Conservation (phyloP, 1,140 invertebrate species). For the Hyposmocoma kahamanoa region DNA sequence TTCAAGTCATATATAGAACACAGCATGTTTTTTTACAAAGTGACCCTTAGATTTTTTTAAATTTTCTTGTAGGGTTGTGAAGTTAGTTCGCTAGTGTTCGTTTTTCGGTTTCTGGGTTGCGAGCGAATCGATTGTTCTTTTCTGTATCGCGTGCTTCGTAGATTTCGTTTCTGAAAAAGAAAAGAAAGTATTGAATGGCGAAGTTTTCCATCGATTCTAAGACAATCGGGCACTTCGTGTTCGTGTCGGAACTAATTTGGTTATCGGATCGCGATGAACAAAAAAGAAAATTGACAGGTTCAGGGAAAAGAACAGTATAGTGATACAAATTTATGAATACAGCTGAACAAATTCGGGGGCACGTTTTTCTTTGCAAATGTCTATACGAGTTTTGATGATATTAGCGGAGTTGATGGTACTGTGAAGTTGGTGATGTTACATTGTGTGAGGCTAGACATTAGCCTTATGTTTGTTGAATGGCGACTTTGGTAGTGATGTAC, state of each 20-base stretch:
- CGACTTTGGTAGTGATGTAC: no score
- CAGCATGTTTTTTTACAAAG: slow-evolving; percentile 26
- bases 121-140: slow-evolving; percentile 29
- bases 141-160: slow-evolving; percentile 43
- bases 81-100: no score
- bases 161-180: slow-evolving; percentile 56
- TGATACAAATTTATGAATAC: no score
- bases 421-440: no score
- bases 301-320: slow-evolving; percentile 9
- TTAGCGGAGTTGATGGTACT: no score
- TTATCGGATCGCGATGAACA: slow-evolving; percentile 43
- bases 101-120: no score
- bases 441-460: no score
- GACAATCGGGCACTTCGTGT: slow-evolving; percentile 60
- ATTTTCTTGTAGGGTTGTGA: slow-evolving; percentile 2
- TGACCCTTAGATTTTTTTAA: not conserved
- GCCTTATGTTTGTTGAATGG: no score
- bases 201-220: slow-evolving; percentile 60
- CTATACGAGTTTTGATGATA: no score
- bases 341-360: no score
- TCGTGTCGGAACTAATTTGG: slow-evolving; percentile 70
- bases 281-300: slow-evolving; percentile 56
- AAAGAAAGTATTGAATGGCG: slow-evolving; percentile 54
- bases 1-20: slow-evolving; percentile 34
- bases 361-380: no score